A percentile compares a stretch with the other conserved stretches of the same genome.
These are phyloP conservation scores for Falco naumanni DNA, from an alignment of 2,797 vertebrate species.

Conservation along the genomic window DNA sequence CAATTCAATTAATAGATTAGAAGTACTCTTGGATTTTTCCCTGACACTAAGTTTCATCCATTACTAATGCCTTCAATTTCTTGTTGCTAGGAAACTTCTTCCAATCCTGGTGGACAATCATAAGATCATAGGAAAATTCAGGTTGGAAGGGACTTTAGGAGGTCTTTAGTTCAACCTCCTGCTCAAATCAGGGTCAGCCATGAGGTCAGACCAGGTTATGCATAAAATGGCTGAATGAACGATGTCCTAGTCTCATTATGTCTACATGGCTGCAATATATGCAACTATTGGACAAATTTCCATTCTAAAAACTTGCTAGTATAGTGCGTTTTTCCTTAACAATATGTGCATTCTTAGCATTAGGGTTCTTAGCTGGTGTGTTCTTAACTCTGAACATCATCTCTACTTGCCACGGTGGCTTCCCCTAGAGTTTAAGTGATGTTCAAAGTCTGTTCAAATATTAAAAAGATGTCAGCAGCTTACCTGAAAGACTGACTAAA, in stretches of 20 bases:
- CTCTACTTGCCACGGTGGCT: neutral
- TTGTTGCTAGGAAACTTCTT: slow-evolving; percentile 58
- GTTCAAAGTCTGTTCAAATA: slow-evolving; percentile 31
- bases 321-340: neutral
- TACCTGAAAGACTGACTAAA: slow-evolving; percentile 11
- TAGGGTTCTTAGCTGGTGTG: neutral
- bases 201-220: neutral
- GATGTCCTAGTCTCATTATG: neutral
- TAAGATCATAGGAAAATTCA: slow-evolving; percentile 35
- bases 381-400: slow-evolving; percentile 4
- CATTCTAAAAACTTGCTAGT: neutral
- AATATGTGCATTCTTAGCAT: slow-evolving; percentile 1
- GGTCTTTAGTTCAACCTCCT: slow-evolving; percentile 16
- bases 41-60: neutral
- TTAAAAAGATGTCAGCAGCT: neutral
- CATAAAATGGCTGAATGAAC: slow-evolving; percentile 10
- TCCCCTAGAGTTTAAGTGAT: neutral
- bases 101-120: neutral
- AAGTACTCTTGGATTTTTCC: neutral
- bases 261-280: neutral
- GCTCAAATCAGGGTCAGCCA: slow-evolving; percentile 12
- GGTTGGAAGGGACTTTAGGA: slow-evolving; percentile 36
- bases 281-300: slow-evolving; percentile 23
- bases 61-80: slow-evolving; percentile 8
- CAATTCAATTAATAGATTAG: slow-evolving; percentile 1